phyloP scores from a whole-genome alignment of 2,888 invertebrate species.

The Megalurothrips usitatus region DNA sequence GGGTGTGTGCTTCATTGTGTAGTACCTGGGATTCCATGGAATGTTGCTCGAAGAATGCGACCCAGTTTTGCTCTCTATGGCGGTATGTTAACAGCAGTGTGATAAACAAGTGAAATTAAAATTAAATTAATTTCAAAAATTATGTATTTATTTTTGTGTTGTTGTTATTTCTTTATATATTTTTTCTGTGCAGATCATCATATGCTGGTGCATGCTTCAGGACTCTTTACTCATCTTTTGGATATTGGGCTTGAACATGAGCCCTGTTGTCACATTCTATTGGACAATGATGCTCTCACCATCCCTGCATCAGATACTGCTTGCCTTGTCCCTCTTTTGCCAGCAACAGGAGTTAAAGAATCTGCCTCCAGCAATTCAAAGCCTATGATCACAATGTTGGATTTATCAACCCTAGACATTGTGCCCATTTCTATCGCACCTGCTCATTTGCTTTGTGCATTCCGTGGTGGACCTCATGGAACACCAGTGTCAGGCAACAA shows the following conservation, averaged over 20 bases:
- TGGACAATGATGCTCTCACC: slow-evolving; percentile 32
- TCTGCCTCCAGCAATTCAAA: not conserved
- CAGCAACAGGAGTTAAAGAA: not conserved
- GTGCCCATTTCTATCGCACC: slow-evolving; percentile 55
- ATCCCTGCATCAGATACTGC: slow-evolving; percentile 23
- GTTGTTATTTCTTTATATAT: slow-evolving; percentile 37
- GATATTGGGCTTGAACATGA: slow-evolving; percentile 81
- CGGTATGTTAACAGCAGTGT: slow-evolving; percentile 45
- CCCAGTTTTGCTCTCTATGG: slow-evolving; percentile 73
- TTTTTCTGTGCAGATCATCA: slow-evolving; percentile 62
- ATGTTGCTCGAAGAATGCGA: slow-evolving; percentile 66
- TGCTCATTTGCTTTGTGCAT: slow-evolving; percentile 51
- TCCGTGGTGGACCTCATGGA: slow-evolving; percentile 31
- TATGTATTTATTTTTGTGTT: too few relatives aligned
- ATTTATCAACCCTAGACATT: slow-evolving; percentile 67
- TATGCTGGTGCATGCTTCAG: slow-evolving; percentile 76
- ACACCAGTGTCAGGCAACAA: slow-evolving; percentile 30
- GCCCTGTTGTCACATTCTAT: slow-evolving; percentile 73
- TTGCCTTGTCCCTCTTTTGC: not conserved
- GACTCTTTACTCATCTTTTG: slow-evolving; percentile 76
- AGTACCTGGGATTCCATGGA: slow-evolving; percentile 75
- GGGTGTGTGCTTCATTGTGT: slow-evolving; percentile 79
- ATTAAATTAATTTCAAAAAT: slow-evolving; percentile 27
- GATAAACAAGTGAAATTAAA: slow-evolving; percentile 13
- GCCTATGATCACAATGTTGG: slow-evolving; percentile 49